Percentiles rank a stretch among this genome's conserved stretches.
Evolutionary conservation across 2,797 vertebrate species (phyloP).

Genomic region (Urophycis tenuis): DNA sequence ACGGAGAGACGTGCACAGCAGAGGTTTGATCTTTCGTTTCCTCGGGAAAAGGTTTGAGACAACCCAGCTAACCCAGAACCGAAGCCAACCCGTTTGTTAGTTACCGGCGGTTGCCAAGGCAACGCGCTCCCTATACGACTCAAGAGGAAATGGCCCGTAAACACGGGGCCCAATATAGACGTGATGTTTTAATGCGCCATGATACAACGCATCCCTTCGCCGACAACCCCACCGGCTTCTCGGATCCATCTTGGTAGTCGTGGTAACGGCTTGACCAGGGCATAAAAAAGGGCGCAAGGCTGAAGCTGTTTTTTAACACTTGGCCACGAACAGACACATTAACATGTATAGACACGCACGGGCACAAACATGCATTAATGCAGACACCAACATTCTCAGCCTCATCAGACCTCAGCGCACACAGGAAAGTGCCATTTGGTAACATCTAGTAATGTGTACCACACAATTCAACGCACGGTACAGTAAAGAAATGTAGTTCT

Average conservation of each 20-base stretch:
- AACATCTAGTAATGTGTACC: neutral
- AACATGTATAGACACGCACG: neutral
- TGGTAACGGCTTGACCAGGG: constrained; percentile 24
- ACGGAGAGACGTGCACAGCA: neutral
- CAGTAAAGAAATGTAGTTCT: neutral
- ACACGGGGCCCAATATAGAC: neutral
- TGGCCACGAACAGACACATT: neutral
- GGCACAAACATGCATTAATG: neutral
- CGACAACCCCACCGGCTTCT: neutral
- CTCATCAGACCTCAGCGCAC: too few relatives aligned
- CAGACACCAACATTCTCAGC: neutral
- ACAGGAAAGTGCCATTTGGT: neutral
- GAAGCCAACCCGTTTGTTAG: constrained; percentile 32
- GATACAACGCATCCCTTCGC: constrained; percentile 22
- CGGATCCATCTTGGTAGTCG: constrained; percentile 29
- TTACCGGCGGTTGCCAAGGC: constrained; percentile 21
- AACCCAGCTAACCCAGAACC: too few relatives aligned
- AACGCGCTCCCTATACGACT: neutral
- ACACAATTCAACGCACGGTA: neutral
- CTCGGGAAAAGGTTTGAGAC: too few relatives aligned
- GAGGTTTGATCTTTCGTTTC: neutral
- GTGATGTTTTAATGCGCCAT: constrained; percentile 33
- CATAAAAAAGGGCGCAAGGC: constrained; percentile 20
- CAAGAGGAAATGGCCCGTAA: constrained; percentile 4
- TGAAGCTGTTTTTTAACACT: neutral